phyloP scores from a whole-genome alignment of 2,113 vertebrate genomes.

The Xiphophorus hellerii region DNA sequence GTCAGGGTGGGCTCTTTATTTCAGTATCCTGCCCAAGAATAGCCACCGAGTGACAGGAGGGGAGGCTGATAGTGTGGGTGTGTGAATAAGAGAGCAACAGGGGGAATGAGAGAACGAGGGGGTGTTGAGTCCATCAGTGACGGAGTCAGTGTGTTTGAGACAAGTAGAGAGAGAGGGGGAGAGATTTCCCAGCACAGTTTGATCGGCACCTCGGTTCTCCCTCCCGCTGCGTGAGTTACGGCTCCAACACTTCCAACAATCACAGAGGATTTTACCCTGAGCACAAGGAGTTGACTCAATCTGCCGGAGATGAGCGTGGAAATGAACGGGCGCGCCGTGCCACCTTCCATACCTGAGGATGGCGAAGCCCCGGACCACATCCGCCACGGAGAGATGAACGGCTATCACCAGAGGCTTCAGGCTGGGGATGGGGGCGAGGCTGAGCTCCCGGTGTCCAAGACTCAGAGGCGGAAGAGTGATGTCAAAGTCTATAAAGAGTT shows the following conservation, averaged over 20 bases:
- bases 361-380: conserved; percentile 73
- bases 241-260: conserved; percentile 19
- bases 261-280: conserved; percentile 12
- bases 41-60: conserved; percentile 55
- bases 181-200: conserved; percentile 43
- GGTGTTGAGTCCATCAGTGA: conserved; percentile 23
- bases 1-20: conserved; percentile 75
- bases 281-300: neutral
- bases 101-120: conserved; percentile 54
- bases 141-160: conserved; percentile 30
- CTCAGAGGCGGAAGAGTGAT: conserved; percentile 92
- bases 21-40: conserved; percentile 75
- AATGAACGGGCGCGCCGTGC: conserved; percentile 68
- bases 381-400: conserved; percentile 58
- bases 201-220: conserved; percentile 50
- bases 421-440: conserved; percentile 74
- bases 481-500: conserved; percentile 98
- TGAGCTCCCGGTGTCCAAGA: conserved; percentile 88
- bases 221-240: conserved; percentile 27
- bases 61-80: conserved; percentile 21
- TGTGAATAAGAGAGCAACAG: conserved; percentile 35
- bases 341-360: conserved; percentile 85
- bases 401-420: conserved; percentile 62
- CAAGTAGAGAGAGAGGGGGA: conserved; percentile 26
- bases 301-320: conserved; percentile 72